Base-by-base conservation (phyloP, 2,888 invertebrate species). In the Cataglyphis altisquamis region DNA sequence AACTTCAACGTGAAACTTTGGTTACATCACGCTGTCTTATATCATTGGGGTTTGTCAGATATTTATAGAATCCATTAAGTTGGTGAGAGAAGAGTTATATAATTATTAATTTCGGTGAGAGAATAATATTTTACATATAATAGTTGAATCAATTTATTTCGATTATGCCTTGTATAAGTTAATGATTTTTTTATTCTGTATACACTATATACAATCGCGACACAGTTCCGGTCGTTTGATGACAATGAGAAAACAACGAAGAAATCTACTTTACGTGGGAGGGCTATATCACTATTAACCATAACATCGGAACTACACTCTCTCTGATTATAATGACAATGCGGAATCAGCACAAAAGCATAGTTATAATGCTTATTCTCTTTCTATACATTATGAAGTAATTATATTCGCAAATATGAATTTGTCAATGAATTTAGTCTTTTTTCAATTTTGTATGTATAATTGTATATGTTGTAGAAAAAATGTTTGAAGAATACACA, bases 171-270 rank as follows among this genome's bases (percentile, higher is more conserved):
- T 25, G 39, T 39, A 63, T 2, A 48, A 48, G 6, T 21, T 36
- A 63, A n/a, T 45, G 32, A 32, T 12, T 32, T n/a, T n/a, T 45
- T 45, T 62, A 41, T n/a, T 62, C n/a, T n/a, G 15, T 32, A 32
- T 4, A 15, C 18, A 36, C n/a, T 32, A 10, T 3, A 36, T 39
- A 45, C 48, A 62, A 62, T 68, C 81, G 39, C 52, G 70, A 84
- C 12, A 64, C 0, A 67, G 64, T 60, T 66, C 32, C 21, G 52
- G 70, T 81, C 67, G 83, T 83, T 85, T 45, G 67, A 81, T 85
- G 85, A 78, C 82, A 87, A 87, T 87, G 85, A 90, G 90, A 87
- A 90, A 91, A 89, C 82, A 87, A 88, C 75, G 82, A 83, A 67
- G 87, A 88, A 87, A 85, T 89, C 68, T 78, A 36, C 39, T 45